Evolutionary conservation across 1,140 invertebrate species (phyloP), one percentile per base, ranked within the genome.

Genomic region (Hyposmocoma kahamanoa): DNA sequence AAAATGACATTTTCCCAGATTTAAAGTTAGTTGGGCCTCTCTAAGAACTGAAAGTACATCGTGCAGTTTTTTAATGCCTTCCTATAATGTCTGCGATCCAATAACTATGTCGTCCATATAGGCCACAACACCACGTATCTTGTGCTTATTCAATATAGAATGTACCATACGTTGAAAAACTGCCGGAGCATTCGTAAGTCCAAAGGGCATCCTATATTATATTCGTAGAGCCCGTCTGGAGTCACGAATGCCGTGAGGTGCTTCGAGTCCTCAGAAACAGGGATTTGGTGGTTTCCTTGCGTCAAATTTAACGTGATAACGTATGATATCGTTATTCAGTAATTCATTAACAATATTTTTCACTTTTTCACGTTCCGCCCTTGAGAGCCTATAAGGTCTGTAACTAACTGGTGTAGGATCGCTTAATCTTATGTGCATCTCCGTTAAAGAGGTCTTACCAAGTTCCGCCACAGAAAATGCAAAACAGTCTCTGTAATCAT

Each of bases 101-200:
- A 39, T 39, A 2, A 44, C 15, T 0, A 52, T 26, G 10, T 52
- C 42, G 22, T 52, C 42, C 42, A 52, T 52, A 20, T 38, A 52
- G 4, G 43, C 26, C 11, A 36, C 11, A 17, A 50, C 34, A 1
- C 30, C 42, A 10, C 26, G 41, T 1, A 42, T 1, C 8, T 32
- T 13, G 1, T 18, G 28, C 9, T 17, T 18, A 5, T 22, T 34
- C 10, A 51, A 21, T 13, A 28, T 15, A 20, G 45, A 13, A 49
- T 87, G 61, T 59, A 87, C 72, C 13, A 75, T 49, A 45, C 75
- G 34, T 55, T 85, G 75, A 53, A 88, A 87, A 10, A 67, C 75
- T 1, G 63, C 49, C 1, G 71, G 75, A 8, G 75, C 72, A 50
- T 75, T 80, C 48, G 67, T 70, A 21, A 87, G 26, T 11, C 73